A percentile compares a stretch with the other conserved stretches of the same genome.
Conservation (phyloP, 2,113 vertebrate species). For the Vulpes lagopus region DNA sequence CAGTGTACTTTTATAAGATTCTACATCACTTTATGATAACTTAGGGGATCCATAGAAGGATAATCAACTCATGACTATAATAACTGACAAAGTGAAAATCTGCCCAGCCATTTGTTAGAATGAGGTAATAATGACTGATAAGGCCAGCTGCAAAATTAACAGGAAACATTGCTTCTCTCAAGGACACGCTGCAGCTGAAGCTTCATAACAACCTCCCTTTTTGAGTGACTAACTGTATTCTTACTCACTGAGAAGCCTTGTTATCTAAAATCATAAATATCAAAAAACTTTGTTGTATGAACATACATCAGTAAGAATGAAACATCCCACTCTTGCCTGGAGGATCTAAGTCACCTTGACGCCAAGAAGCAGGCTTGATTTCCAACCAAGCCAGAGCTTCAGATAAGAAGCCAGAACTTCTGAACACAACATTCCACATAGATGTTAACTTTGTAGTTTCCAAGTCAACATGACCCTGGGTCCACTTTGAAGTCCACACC, state of each 20-base stretch:
- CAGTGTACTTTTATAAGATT: not conserved
- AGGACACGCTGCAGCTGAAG: not conserved
- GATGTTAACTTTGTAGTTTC: conserved; percentile 9
- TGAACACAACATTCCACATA: not conserved
- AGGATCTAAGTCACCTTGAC: conserved; percentile 2
- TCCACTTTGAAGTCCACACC: not conserved
- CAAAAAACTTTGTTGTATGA: conserved; percentile 20
- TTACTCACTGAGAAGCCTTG: conserved; percentile 36
- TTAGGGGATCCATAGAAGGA: not conserved
- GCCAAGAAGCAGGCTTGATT: conserved; percentile 2
- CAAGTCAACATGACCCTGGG: conserved; percentile 7
- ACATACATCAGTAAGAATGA: not conserved
- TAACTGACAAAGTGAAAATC: conserved; percentile 4
- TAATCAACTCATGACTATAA: not conserved
- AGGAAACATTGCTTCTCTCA: conserved; percentile 6
- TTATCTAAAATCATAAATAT: not conserved
- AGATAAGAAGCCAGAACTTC: not conserved
- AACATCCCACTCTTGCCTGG: not conserved
- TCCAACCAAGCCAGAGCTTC: not conserved
- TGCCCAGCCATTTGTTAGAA: not conserved
- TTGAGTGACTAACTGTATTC: conserved; percentile 11
- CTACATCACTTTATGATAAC: not conserved
- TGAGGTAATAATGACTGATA: not conserved
- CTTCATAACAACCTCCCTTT: conserved; percentile 25
- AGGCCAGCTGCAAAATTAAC: conserved; percentile 42